phyloP scores from a whole-genome alignment of 2,888 invertebrate species.

The Apotomis betuletana region DNA sequence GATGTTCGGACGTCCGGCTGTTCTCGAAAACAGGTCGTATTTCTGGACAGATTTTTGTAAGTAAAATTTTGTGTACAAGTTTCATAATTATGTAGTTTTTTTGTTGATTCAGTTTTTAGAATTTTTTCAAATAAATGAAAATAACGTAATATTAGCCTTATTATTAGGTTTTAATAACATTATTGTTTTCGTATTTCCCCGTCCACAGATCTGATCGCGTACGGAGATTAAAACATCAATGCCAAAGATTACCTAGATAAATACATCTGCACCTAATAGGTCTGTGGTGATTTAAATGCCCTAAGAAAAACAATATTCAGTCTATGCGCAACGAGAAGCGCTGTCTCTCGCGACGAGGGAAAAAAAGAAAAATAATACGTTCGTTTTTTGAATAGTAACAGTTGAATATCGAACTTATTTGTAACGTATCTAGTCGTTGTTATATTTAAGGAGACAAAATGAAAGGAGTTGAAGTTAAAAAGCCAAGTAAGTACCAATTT shows the following conservation, averaged over 20 bases:
- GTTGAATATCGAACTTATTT: neutral
- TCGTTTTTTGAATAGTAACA: neutral
- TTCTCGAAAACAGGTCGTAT: too few relatives aligned
- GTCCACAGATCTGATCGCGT: too few relatives aligned
- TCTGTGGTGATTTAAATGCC: neutral
- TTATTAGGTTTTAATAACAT: too few relatives aligned
- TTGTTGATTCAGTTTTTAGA: too few relatives aligned
- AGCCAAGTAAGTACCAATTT: slow-evolving; percentile 3
- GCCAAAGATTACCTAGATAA: neutral
- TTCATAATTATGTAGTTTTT: too few relatives aligned
- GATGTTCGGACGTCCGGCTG: too few relatives aligned
- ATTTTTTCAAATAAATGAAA: too few relatives aligned
- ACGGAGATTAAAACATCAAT: neutral
- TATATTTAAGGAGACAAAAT: neutral
- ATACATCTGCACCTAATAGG: neutral
- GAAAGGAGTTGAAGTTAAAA: neutral
- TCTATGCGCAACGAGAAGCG: neutral
- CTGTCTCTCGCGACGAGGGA: neutral
- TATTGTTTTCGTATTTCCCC: too few relatives aligned
- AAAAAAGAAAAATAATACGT: neutral
- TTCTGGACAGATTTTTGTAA: too few relatives aligned
- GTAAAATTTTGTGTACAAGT: too few relatives aligned
- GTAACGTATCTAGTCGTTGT: neutral
- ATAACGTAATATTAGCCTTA: too few relatives aligned
- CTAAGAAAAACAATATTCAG: neutral